Evolutionary conservation across 2,888 invertebrate genomes (phyloP).

Genomic region (Ferrisia virgata): DNA sequence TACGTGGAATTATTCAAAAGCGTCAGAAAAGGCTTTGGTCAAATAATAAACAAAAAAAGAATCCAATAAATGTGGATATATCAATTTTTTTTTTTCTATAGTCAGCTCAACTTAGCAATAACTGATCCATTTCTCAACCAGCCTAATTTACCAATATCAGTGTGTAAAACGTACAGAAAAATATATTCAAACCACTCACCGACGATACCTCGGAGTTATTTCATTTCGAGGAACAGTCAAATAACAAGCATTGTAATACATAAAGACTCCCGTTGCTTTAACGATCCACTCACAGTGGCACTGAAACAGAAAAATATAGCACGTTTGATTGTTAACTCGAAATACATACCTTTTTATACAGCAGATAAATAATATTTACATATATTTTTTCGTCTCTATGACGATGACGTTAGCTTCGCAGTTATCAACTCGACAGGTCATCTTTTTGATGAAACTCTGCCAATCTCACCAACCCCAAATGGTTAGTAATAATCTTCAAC

Average conservation of each 20-base stretch:
- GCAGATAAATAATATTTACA: background rate
- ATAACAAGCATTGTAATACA: background rate
- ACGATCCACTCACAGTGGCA: background rate
- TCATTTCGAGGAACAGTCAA: background rate
- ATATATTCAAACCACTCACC: background rate
- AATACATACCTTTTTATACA: too few species aligned
- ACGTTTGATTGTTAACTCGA: constrained; percentile 19
- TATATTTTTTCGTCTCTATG: background rate
- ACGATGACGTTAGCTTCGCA: background rate
- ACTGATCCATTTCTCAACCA: too few species aligned
- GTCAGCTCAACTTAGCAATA: too few species aligned
- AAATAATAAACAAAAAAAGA: too few species aligned
- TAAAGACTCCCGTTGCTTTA: background rate
- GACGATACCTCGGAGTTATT: background rate
- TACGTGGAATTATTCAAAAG: too few species aligned
- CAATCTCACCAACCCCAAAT: too few species aligned
- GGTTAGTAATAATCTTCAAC: too few species aligned
- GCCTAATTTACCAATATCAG: too few species aligned
- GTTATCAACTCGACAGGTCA: background rate
- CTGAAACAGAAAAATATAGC: constrained; percentile 14
- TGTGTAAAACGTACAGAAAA: background rate
- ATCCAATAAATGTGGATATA: too few species aligned
- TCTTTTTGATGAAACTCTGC: background rate
- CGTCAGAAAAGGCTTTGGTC: too few species aligned
- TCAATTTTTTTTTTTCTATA: too few species aligned